phyloP scores from a whole-genome alignment of 2,113 vertebrate genomes.

The Rhodinocichla rosea region DNA sequence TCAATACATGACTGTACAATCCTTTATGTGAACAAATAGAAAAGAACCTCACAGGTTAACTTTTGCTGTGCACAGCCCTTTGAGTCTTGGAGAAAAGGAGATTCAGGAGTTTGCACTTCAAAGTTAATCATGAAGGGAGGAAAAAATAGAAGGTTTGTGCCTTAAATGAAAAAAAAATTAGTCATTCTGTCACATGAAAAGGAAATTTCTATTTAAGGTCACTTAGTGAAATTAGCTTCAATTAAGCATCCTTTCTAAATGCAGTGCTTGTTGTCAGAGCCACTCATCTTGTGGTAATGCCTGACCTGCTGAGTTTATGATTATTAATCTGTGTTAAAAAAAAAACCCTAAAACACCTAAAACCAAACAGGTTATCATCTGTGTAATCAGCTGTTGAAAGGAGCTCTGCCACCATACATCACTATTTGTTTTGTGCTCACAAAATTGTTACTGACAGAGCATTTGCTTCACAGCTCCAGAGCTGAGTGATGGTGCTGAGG shows the following conservation, averaged over 20 bases:
- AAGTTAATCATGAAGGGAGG: background rate
- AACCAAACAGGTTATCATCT: background rate
- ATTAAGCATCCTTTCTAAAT: background rate
- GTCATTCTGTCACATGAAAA: background rate
- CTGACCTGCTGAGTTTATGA: background rate
- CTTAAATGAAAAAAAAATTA: background rate
- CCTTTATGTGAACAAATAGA: background rate
- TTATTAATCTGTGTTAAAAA: conserved; percentile 9
- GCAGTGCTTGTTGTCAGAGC: background rate
- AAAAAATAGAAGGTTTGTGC: background rate
- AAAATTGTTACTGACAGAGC: background rate
- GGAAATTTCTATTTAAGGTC: conserved; percentile 15
- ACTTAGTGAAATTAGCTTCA: conserved; percentile 28
- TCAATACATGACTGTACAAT: background rate
- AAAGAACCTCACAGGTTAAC: background rate
- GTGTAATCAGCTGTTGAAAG: background rate
- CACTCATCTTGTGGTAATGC: background rate
- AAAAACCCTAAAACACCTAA: background rate
- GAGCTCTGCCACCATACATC: background rate
- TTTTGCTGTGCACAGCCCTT: background rate
- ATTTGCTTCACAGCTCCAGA: background rate
- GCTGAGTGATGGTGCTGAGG: background rate
- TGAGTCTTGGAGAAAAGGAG: background rate
- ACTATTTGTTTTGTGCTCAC: background rate
- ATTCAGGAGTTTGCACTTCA: background rate